Conservation (phyloP, 2,888 invertebrate species). For the Homarus gammarus region DNA sequence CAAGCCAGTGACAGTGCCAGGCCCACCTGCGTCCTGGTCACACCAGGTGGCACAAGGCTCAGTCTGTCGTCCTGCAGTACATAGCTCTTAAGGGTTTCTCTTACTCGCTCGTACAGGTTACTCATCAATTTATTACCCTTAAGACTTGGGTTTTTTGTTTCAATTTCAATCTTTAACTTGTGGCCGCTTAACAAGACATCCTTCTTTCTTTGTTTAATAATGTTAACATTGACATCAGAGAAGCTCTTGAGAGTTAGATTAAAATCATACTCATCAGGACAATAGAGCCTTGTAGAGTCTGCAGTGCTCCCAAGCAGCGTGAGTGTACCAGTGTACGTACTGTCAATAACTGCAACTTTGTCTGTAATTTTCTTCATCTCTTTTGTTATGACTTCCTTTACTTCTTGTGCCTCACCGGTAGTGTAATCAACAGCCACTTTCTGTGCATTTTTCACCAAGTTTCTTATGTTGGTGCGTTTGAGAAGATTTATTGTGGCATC, state of each 20-base stretch:
- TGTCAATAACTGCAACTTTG: too few species aligned
- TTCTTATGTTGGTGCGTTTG: neutral
- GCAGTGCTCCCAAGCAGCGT: neutral
- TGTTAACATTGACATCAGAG: neutral
- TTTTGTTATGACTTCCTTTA: neutral
- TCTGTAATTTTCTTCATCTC: neutral
- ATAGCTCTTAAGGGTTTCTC: neutral
- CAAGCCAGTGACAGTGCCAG: slow-evolving; percentile 26
- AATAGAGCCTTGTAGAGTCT: slow-evolving; percentile 23
- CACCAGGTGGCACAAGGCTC: slow-evolving; percentile 39
- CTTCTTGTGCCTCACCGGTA: neutral
- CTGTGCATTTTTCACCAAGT: neutral
- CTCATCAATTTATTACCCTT: neutral
- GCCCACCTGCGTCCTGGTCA: slow-evolving; percentile 57
- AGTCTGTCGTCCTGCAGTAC: slow-evolving; percentile 9
- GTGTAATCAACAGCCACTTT: neutral
- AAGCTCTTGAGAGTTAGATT: neutral
- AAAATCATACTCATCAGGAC: slow-evolving; percentile 45
- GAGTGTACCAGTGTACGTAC: neutral
- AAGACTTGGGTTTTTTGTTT: neutral
- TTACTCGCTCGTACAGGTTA: neutral
- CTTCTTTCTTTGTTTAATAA: neutral
- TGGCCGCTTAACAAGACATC: neutral
- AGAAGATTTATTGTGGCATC: neutral
- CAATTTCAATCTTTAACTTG: neutral